These are phyloP conservation scores for Seriola rivoliana DNA, from an alignment of 2,113 vertebrate genomes.

Conservation along the genomic window DNA sequence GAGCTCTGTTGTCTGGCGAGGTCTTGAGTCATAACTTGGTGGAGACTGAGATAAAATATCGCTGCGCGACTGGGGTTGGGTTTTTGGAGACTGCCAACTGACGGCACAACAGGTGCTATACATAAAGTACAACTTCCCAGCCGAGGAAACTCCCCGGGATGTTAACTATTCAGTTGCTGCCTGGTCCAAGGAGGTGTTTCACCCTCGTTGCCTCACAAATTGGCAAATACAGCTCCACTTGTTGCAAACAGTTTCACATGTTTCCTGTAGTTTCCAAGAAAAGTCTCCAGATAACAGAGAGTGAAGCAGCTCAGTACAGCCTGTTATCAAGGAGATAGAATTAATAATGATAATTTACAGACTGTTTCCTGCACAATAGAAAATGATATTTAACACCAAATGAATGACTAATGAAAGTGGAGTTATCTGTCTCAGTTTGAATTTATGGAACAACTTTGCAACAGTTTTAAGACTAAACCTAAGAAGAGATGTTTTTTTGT, in stretches of 20 bases:
- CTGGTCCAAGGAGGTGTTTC: constrained; percentile 28
- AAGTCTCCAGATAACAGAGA: neutral
- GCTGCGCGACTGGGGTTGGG: constrained; percentile 49
- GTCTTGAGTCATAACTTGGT: constrained; percentile 62
- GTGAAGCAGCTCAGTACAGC: neutral
- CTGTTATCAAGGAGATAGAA: neutral
- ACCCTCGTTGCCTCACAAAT: neutral
- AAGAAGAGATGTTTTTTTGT: neutral
- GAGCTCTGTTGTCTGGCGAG: constrained; percentile 63
- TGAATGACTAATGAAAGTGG: neutral
- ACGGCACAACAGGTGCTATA: constrained; percentile 89
- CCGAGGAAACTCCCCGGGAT: constrained; percentile 81
- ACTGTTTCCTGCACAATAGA: neutral
- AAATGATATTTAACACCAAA: neutral
- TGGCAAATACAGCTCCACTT: neutral
- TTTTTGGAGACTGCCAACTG: constrained; percentile 79
- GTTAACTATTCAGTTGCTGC: constrained; percentile 79
- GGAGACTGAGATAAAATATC: constrained; percentile 73
- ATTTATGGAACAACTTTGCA: neutral
- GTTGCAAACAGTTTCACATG: neutral
- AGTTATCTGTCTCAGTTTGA: neutral
- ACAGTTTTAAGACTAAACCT: neutral
- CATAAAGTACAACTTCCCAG: constrained; percentile 79
- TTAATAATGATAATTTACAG: neutral
- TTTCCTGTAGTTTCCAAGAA: constrained; percentile 11